Percentiles rank a stretch among this genome's conserved stretches.
phyloP scores from a whole-genome alignment of 35 echinoderm and acorn worm species.

The Patiria miniata region DNA sequence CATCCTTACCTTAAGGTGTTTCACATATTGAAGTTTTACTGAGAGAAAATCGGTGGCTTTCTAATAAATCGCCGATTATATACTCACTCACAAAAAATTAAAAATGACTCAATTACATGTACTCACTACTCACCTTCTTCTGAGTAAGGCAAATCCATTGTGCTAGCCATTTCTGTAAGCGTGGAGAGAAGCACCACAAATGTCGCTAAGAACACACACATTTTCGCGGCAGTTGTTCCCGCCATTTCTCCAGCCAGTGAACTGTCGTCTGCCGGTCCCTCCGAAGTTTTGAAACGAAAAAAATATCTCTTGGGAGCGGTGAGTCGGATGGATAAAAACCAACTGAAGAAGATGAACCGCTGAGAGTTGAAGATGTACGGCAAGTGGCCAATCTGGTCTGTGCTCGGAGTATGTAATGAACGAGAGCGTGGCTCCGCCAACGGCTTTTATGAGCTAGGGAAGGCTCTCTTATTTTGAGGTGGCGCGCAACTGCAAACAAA shows the following conservation, averaged over 20 bases:
- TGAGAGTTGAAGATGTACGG: neutral
- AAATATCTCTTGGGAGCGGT: no score
- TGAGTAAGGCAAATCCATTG: slow-evolving; percentile 15
- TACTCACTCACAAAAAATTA: no score
- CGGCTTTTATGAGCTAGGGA: neutral
- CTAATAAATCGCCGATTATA: no score
- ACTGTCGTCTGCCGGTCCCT: neutral
- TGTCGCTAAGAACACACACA: slow-evolving; percentile 4
- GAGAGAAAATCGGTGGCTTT: no score
- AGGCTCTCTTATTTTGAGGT: neutral
- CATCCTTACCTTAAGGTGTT: no score
- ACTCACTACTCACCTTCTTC: slow-evolving; percentile 15
- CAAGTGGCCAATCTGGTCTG: neutral
- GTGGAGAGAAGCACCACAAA: neutral
- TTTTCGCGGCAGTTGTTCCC: slow-evolving; percentile 7
- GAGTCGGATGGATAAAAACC: no score
- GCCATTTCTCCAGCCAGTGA: slow-evolving; percentile 3
- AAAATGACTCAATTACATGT: no score
- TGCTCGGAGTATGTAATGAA: slow-evolving; percentile 9
- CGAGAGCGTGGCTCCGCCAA: neutral
- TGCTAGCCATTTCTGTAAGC: neutral
- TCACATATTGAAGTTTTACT: no score
- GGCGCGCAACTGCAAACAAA: slow-evolving; percentile 15
- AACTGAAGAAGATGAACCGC: no score
- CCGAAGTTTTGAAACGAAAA: no score